Evolutionary conservation across 1,140 invertebrate genomes (phyloP), one percentile per base, ranked within the genome.

Genomic region (Drosophila arizonae): DNA sequence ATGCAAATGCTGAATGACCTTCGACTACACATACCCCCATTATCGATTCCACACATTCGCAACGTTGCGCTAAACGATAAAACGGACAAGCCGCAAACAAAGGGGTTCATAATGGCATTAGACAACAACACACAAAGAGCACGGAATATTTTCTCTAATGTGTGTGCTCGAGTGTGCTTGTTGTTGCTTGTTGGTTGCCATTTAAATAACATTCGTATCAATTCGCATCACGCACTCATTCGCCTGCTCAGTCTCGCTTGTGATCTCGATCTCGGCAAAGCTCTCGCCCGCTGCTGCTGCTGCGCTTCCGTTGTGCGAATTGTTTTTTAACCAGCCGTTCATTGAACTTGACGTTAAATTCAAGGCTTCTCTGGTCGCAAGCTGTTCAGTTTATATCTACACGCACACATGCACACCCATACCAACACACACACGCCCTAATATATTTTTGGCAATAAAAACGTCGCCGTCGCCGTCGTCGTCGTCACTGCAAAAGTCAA

Each of bases 371-470:
- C 28, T 65, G 33, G 33, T 68, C 46, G 24, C 73, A 85, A 80
- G 69, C 68, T 73, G 77, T 80, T 79, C 50, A 45, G 64, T 52
- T 67, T 63, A 71, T 66, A 66, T 43, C 26, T 55, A 70, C 6
- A 75, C n/a, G 43, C 21, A 61, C 21, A 56, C 5, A 30, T 6
- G 28, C 28, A 55, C 48, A 26, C 24, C 58, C n/a, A 39, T 11
- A 39, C 33, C 9, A 11, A 11, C 33, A 76, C 65, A 78, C 60
- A 39, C 52, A 71, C 33, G 66, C 65, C 51, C 63, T 62, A 39
- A 50, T 54, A 64, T 39, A 39, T 84, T 79, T 86, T 87, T 88
- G 82, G 82, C 82, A 87, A 88, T 87, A 88, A 87, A 88, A 71
- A 46, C 68, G 76, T 75, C 79, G 21, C 58, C 64, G 80, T 63